Base-by-base conservation (phyloP, 2,888 invertebrate species). In the Hirtodrosophila trivittata region DNA sequence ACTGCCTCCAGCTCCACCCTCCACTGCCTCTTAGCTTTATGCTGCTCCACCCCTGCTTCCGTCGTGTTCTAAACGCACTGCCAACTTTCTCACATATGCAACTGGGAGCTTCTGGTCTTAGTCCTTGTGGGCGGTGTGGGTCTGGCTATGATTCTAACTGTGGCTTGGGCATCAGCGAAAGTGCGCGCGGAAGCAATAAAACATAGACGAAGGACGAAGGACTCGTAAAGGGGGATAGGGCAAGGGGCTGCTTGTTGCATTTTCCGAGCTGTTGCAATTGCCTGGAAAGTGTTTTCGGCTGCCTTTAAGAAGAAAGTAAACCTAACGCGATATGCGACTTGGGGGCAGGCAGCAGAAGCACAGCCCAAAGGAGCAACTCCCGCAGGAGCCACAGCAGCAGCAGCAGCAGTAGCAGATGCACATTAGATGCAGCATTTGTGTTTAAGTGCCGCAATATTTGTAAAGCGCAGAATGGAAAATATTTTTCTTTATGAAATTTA, bases 151-250 rank as follows among this genome's bases (percentile, higher is more conserved):
- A 28, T 50, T 16, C 45, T 9, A 39, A 41, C 26, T 49, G 56
- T 14, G 60, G 52, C 58, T 47, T 45, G 43, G 62, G 46, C 38
- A 16, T 47, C 41, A 65, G 72, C 62, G 72, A 73, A 73, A 73
- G 72, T 72, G 77, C 83, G 75, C 83, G 71, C 80, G 80, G 80
- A 80, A 83, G 80, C 74, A 80, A 80, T 80, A 80, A 80, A 80
- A 83, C 77, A 80, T 83, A 62, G 57, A 49, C 38, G 58, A 47
- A 10, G 33, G 13, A 13, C 18, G 9, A 28, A 30, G 26, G 54
- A 18, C 30, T 35, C 5, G 18, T 21, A 21, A 21, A 21, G 18
- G 18, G 18, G 18, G 18, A 21, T 21, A 21, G 3, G 5, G 3
- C 18, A 21, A 52, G 50, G 59, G 51, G 68, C 56, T 42, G 65